Evolutionary conservation across 2,797 vertebrate species (phyloP), one percentile per base, ranked within the genome.

Genomic region (Sebastes nivosus): DNA sequence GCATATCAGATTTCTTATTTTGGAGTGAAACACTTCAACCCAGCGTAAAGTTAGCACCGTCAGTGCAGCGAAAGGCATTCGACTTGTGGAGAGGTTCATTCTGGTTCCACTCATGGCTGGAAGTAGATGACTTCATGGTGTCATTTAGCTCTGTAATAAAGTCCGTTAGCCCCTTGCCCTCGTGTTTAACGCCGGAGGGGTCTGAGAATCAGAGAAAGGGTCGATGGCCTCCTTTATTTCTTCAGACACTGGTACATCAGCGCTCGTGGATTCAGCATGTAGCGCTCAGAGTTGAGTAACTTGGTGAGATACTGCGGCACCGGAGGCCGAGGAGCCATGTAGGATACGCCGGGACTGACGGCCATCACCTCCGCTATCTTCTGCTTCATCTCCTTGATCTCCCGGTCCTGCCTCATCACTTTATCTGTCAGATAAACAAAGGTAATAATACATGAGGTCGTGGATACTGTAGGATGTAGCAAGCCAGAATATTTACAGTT

Each of bases 171-270:
- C 4, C 38, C 30, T 8, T 18, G 27, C 27, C 22, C 36, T 29
- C 27, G 1, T 6, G 27, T 38, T 67, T 77, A 2, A 42, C 6
- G 14, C 1, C 1, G 24, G 6, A 54, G 27, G 36, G 57, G 54
- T 82, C 67, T 72, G 75, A 79, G 46, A 64, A 72, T 75, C 67
- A n/a, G 20, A 67, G 34, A 59, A 58, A 58, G 14, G 38, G 63
- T 68, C 12, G 16, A 27, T 3, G 71, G 8, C 11, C 1, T 78
- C 74, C 76, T 68, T 87, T 79, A 96, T 72, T 97, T 96, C 90
- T 96, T 97, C 81, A 97, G 92, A 94, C 95, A 96, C 93, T 97
- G 96, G 89, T 97, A 96, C 96, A 97, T 96, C 68, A 96, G 91
- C 0, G 96, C 92, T 30, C 95, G 87, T 7, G 95, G 95, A 79